Evolutionary conservation across 2,888 invertebrate species (phyloP), one percentile per base, ranked within the genome.

Genomic region (Thereva unica): DNA sequence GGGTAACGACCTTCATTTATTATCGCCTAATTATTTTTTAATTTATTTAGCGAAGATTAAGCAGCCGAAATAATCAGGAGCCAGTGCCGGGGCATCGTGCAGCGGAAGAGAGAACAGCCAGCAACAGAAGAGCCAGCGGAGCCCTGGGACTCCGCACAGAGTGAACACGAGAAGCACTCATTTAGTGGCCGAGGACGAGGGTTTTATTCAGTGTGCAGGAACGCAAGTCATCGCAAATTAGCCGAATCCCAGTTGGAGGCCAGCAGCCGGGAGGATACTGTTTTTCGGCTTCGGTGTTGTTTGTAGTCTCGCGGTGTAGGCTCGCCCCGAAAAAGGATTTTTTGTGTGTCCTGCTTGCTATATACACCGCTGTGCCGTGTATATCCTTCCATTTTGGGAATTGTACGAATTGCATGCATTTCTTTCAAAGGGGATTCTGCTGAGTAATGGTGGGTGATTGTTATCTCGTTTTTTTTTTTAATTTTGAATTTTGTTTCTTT

Each of bases 221-320:
- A 64, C 47, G 64, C 64, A 64, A 64, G 64, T 64, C 64, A 64
- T 54, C 47, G 54, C 47, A 54, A 64, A 64, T 64, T 64, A 64
- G 64, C 54, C 64, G 23, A 40, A n/a, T 34, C 64, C 23, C 64
- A 40, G 55, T n/a, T 37, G 64, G 64, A 55, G 45, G 47, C 44
- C 40, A 35, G 35, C 10, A 47, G 47, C 44, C 40, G 42, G 35
- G 35, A 53, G 50, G 50, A 50, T 49, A 41, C 23, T 23, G 23
- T 23, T 23, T 23, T 23, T 23, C 38, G 8, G 23, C 41, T 12
- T 50, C 6, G 23, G 50, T 38, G 49, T 61, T 40, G 61, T 50
- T 49, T 50, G 23, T 23, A 23, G 61, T 40, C 61, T 47, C 57
- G 45, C 50, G 40, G 10, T n/a, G 50, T 12, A 38, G 35, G 49